Base-by-base conservation (phyloP, 2,113 vertebrate species). In the Petroica traversi region DNA sequence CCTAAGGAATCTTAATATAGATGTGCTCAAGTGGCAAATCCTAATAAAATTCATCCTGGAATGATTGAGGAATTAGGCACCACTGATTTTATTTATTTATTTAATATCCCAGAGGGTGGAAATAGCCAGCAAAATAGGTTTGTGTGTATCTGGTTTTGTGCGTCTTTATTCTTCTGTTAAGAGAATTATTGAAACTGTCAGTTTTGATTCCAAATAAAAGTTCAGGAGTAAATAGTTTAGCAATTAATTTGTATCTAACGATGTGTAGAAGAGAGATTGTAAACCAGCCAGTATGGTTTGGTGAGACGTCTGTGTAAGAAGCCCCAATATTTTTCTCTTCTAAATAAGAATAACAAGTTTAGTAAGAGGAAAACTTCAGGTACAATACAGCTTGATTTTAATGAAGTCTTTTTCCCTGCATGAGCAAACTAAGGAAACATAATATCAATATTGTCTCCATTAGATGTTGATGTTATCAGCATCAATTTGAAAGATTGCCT, bases 1-100 rank as follows among this genome's bases (percentile, higher is more conserved):
- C 94, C 81, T 94, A 78, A 93, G 88, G 92, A 94, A 78, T 92
- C 83, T 95, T 93, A 93, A 92, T 92, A 88, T 74, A 94, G 78
- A 95, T 89, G 77, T 78, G 69, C 81, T 85, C 85, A 89, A 96
- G 74, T 93, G 78, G 55, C 74, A 94, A 81, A 85, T 94, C 57
- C 55, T 95, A 92, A 93, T 92, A 87, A 93, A 93, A 93, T 89
- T 81, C 36, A 45, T 90, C 79, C 54, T 61, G 48, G 83, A 88
- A 84, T 91, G 86, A 87, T 17, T 84, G 84, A 86, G 61, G 89
- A 95, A 97, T 96, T 89, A 89, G 69, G 46, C 43, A 74, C 43
- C 5, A 5, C 80, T 91, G 72, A 80, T 86, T 85, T 82, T 90
- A 84, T 91, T 89, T 94, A 82, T 91, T 84, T 96, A 74, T 91